phyloP scores from a whole-genome alignment of 2,797 vertebrate genomes.

The Melanotaenia maccullochi region DNA sequence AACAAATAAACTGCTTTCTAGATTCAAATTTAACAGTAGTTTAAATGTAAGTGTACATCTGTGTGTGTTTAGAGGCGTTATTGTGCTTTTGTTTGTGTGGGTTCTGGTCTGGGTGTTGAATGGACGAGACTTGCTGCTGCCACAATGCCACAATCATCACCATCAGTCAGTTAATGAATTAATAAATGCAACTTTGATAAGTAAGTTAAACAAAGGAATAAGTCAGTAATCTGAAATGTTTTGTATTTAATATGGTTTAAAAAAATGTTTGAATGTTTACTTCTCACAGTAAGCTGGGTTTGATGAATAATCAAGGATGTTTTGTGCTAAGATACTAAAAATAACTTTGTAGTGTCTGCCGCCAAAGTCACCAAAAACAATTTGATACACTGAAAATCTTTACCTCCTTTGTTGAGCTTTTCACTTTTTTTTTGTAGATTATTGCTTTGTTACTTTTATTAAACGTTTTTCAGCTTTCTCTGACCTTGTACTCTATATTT shows the following conservation, averaged over 20 bases:
- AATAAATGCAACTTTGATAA: background rate
- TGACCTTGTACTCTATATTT: constrained; percentile 55
- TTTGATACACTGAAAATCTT: constrained; percentile 19
- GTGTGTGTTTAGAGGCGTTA: background rate
- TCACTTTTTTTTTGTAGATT: background rate
- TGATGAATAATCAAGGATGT: background rate
- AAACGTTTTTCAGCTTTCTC: constrained; percentile 35
- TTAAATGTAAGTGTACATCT: background rate
- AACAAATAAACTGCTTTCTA: no score
- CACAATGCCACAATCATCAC: background rate
- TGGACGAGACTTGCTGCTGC: background rate
- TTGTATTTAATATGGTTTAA: background rate
- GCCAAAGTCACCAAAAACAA: constrained; percentile 33
- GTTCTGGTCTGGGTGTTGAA: background rate
- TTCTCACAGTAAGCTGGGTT: no score
- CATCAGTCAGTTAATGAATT: background rate
- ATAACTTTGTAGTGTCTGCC: constrained; percentile 41
- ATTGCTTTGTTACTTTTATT: constrained; percentile 26
- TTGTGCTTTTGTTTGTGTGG: background rate
- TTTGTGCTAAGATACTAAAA: constrained; percentile 37
- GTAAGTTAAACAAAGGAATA: background rate
- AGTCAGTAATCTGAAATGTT: background rate
- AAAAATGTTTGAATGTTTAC: background rate
- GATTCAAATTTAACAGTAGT: background rate
- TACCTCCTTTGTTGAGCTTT: constrained; percentile 6